These are phyloP conservation scores for Pipra filicauda DNA, from an alignment of 2,113 vertebrate genomes.

Conservation along the genomic window DNA sequence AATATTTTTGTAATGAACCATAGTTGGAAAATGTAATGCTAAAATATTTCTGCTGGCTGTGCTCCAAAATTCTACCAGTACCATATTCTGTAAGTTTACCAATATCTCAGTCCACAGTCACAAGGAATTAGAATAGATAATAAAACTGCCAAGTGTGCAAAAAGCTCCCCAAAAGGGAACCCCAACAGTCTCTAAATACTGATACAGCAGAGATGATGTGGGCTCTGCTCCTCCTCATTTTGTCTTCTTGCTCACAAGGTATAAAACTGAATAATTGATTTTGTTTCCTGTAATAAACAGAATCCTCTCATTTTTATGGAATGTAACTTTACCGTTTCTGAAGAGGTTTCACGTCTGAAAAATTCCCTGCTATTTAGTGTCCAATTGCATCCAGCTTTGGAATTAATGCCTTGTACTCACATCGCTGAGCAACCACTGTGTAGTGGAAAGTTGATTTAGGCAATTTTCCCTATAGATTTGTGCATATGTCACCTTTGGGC, in stretches of 20 bases:
- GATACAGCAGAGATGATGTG: background rate
- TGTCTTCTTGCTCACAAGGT: background rate
- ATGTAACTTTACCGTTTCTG: background rate
- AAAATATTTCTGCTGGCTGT: background rate
- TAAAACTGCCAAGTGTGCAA: background rate
- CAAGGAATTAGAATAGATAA: background rate
- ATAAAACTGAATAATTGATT: background rate
- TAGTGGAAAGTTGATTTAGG: slow-evolving; percentile 42
- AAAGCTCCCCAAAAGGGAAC: background rate
- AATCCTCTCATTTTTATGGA: background rate
- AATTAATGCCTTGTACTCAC: background rate
- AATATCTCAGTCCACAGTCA: background rate
- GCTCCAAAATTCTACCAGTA: background rate
- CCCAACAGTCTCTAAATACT: background rate
- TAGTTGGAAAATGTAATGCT: background rate
- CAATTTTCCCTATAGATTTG: slow-evolving; percentile 51
- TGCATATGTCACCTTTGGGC: slow-evolving; percentile 76
- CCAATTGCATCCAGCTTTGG: slow-evolving; percentile 6
- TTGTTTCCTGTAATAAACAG: background rate
- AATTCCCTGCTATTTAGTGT: slow-evolving; percentile 29
- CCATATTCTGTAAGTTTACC: background rate
- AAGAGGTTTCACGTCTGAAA: background rate
- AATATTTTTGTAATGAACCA: background rate
- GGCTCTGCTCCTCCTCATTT: background rate
- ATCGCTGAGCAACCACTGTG: background rate